A percentile compares a stretch with the other conserved stretches of the same genome.
These are phyloP conservation scores for Oreochromis grahami DNA, from an alignment of 2,797 vertebrate genomes.

Conservation along the genomic window DNA sequence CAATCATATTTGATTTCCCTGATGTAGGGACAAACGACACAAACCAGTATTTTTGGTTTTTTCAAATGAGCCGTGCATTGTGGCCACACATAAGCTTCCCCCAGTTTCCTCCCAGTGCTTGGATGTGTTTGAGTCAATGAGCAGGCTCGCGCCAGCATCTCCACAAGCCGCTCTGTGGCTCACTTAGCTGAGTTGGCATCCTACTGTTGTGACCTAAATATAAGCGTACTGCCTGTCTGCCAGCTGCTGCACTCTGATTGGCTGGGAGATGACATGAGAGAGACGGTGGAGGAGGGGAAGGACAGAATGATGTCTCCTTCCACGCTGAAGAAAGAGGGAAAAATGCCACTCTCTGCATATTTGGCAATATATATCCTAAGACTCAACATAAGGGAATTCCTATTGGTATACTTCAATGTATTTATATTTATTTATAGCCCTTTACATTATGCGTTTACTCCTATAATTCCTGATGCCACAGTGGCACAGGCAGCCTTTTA, in stretches of 20 bases:
- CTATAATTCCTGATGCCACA: background rate
- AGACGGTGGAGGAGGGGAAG: background rate
- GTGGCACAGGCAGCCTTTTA: background rate
- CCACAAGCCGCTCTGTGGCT: conserved; percentile 11
- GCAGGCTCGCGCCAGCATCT: background rate
- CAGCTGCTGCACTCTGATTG: conserved; percentile 49
- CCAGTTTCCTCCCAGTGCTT: background rate
- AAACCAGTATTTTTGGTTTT: fast-evolving
- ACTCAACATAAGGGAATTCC: background rate
- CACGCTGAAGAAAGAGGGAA: background rate
- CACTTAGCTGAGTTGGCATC: conserved; percentile 40
- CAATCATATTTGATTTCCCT: background rate
- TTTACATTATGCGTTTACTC: background rate
- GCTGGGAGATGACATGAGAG: conserved; percentile 36
- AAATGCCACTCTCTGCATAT: background rate
- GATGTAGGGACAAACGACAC: background rate
- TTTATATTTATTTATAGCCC: background rate
- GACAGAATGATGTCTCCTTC: background rate
- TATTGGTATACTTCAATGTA: background rate
- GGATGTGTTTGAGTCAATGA: background rate
- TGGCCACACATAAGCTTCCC: background rate
- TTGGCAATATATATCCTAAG: background rate
- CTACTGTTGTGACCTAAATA: conserved; percentile 58
- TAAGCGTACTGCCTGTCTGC: conserved; percentile 19
- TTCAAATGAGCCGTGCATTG: no score